These are phyloP conservation scores for Entomyzon cyanotis DNA, from an alignment of 2,113 vertebrate genomes.

Conservation along the genomic window DNA sequence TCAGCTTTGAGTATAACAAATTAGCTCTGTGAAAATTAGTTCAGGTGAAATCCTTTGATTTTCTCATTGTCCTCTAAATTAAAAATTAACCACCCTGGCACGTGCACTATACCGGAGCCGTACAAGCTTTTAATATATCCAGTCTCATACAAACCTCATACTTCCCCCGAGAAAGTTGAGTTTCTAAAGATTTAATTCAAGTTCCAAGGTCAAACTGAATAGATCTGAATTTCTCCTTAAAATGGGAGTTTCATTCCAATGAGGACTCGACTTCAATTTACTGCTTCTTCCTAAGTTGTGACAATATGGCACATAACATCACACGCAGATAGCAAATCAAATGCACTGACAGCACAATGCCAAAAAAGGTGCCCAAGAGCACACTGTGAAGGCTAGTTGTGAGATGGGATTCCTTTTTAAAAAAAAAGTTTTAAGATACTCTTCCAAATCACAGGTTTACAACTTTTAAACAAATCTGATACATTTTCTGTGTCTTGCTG, in stretches of 20 bases:
- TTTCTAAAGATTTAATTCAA: conserved; percentile 84
- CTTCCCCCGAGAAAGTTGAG: conserved; percentile 80
- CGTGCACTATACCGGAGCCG: conserved; percentile 46
- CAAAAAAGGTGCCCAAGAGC: conserved; percentile 67
- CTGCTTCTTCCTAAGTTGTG: conserved; percentile 75
- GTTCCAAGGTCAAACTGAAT: conserved; percentile 83
- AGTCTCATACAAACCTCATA: conserved; percentile 71
- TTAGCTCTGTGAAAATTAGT: conserved; percentile 77
- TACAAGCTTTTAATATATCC: conserved; percentile 71
- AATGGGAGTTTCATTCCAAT: conserved; percentile 82
- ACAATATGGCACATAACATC: conserved; percentile 77
- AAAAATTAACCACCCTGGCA: conserved; percentile 77
- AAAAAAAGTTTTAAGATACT: background rate
- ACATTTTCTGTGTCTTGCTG: background rate
- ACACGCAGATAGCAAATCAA: conserved; percentile 77
- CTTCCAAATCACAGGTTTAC: background rate
- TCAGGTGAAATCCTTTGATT: conserved; percentile 76
- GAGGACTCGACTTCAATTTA: conserved; percentile 81
- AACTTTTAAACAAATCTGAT: conserved; percentile 1
- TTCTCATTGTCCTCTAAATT: conserved; percentile 76
- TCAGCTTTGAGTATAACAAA: conserved; percentile 66
- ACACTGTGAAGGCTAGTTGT: conserved; percentile 1
- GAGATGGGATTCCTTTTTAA: background rate
- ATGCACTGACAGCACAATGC: conserved; percentile 58
- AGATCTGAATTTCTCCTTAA: conserved; percentile 80